Percentiles rank a stretch among this genome's conserved stretches.
Conservation (phyloP, 2,888 invertebrate genomes). For the Halocaridina rubra region DNA sequence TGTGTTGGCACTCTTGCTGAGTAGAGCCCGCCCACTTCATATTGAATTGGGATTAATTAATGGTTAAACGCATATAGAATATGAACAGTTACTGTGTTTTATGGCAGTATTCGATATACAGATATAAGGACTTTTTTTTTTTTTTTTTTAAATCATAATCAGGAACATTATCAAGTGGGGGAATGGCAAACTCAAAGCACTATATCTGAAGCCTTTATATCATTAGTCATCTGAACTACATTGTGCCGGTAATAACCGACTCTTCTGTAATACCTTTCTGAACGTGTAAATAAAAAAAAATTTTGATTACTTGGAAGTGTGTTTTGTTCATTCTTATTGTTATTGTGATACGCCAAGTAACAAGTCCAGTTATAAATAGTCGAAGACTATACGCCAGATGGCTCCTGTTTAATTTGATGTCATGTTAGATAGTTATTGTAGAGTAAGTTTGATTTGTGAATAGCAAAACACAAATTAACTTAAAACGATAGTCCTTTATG, state of each 20-base stretch:
- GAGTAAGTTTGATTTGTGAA: no score
- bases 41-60: constrained; percentile 40
- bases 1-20: background rate
- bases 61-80: background rate
- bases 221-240: background rate
- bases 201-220: background rate
- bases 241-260: constrained; percentile 41
- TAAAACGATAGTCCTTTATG: no score
- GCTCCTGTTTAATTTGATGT: no score
- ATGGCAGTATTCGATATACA: background rate
- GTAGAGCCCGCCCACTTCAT: constrained; percentile 34
- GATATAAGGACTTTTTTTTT: no score
- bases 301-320: constrained; percentile 48
- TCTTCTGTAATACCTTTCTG: constrained; percentile 57
- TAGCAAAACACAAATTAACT: no score
- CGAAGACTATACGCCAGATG: no score
- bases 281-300: constrained; percentile 59
- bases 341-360: no score
- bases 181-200: background rate
- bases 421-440: no score
- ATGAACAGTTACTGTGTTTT: background rate
- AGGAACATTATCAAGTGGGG: background rate
- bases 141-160: no score
- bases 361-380: no score
- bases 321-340: no score